Conservation (phyloP, 92 coral and sea anemone species). For the Porites divaricata region DNA sequence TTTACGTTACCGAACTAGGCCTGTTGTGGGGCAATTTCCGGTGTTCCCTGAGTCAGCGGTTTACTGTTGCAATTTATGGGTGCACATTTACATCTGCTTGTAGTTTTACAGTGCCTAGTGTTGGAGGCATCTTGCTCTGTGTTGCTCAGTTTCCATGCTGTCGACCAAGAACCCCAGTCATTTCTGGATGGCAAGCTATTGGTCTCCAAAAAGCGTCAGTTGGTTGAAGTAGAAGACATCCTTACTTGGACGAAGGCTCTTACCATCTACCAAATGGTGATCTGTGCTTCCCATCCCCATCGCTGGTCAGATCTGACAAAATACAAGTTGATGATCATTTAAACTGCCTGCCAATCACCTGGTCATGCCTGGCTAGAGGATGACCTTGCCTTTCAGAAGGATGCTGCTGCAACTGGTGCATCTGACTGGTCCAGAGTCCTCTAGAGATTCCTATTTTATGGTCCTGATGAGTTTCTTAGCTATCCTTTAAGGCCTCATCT, state of each 20-base stretch:
- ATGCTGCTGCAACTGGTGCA: neutral
- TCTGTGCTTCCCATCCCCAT: neutral
- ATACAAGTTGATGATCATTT: neutral
- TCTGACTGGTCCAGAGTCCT: slow-evolving; percentile 7
- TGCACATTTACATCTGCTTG: neutral
- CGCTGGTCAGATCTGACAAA: neutral
- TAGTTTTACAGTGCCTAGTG: neutral
- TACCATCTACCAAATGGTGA: neutral
- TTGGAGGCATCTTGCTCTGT: neutral
- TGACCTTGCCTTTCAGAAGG: neutral
- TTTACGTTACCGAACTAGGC: neutral
- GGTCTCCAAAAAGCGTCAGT: neutral
- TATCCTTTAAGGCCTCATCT: slow-evolving; percentile 18
- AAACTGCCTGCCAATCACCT: neutral
- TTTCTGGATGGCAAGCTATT: neutral
- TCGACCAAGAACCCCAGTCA: neutral
- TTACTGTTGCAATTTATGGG: too few species aligned
- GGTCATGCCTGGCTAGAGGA: neutral
- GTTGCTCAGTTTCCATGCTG: too few species aligned
- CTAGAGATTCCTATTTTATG: slow-evolving; percentile 35
- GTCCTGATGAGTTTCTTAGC: slow-evolving; percentile 43
- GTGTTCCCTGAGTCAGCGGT: neutral
- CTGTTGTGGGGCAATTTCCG: neutral
- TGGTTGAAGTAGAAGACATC: neutral
- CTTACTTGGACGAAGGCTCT: neutral